Conservation (phyloP, 2,797 vertebrate species). For the Rhinatrema bivittatum region DNA sequence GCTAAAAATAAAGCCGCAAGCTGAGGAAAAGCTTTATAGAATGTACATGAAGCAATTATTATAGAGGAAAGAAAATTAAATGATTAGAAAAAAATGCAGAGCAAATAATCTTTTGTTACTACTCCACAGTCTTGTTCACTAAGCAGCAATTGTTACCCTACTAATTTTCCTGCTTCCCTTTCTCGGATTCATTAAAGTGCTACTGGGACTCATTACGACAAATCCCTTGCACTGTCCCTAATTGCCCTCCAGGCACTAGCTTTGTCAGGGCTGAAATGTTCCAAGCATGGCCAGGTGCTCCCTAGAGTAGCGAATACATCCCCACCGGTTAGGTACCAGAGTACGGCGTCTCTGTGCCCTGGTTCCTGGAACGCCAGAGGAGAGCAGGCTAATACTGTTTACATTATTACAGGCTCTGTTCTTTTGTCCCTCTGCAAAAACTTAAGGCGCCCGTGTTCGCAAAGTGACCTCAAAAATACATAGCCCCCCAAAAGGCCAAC, state of each 20-base stretch:
- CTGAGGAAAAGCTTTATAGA: too few relatives aligned
- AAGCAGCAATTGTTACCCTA: slow-evolving; percentile 10
- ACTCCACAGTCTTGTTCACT: slow-evolving; percentile 12
- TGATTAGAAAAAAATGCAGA: slow-evolving; percentile 15
- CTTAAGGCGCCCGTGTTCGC: slow-evolving; percentile 19
- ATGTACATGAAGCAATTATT: too few relatives aligned
- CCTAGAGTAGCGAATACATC: slow-evolving; percentile 49
- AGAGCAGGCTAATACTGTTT: slow-evolving; percentile 46
- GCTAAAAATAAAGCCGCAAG: too few relatives aligned
- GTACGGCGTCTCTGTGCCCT: slow-evolving; percentile 50
- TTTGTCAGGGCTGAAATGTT: slow-evolving; percentile 59
- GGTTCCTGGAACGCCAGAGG: slow-evolving; percentile 48
- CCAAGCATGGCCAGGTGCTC: slow-evolving; percentile 58
- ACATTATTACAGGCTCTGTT: slow-evolving; percentile 43
- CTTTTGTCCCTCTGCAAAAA: slow-evolving; percentile 39
- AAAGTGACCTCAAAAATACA: slow-evolving; percentile 35
- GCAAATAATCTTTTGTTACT: slow-evolving; percentile 10
- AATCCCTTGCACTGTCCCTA: slow-evolving; percentile 69
- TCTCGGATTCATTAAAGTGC: slow-evolving; percentile 61
- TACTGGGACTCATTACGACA: slow-evolving; percentile 65
- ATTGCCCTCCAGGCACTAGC: slow-evolving; percentile 70
- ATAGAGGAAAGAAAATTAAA: slow-evolving; percentile 16
- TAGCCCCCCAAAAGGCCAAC: slow-evolving; percentile 28
- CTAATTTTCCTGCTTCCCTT: slow-evolving; percentile 28
- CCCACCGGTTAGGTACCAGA: slow-evolving; percentile 44